phyloP scores from a whole-genome alignment of 2,113 vertebrate species.

The Trogon surrucura region DNA sequence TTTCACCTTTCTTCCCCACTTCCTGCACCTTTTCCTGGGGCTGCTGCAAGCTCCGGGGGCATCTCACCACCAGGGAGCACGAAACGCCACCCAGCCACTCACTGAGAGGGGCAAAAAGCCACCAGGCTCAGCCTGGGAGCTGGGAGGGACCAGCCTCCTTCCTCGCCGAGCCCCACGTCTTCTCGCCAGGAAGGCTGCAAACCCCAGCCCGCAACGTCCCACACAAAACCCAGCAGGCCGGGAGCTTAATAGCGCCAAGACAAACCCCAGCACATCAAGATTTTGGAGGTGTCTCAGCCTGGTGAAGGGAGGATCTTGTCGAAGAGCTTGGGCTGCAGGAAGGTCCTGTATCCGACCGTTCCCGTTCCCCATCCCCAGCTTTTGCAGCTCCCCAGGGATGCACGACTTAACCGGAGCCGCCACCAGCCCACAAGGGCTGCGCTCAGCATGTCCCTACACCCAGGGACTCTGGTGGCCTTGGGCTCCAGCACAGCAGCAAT shows the following conservation, averaged over 20 bases:
- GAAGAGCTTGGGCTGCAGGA: background rate
- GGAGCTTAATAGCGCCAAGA: background rate
- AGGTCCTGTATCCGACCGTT: background rate
- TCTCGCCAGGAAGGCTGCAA: background rate
- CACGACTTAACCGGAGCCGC: rapidly evolving
- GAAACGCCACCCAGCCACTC: background rate
- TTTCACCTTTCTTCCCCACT: background rate
- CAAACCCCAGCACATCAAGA: background rate
- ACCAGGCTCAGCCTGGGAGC: background rate
- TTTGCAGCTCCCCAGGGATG: background rate
- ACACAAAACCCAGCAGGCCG: background rate
- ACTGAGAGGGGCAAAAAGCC: background rate
- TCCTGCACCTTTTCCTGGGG: background rate
- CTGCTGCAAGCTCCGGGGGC: background rate
- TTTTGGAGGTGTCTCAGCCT: background rate
- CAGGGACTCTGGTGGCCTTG: rapidly evolving
- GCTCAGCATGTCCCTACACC: background rate
- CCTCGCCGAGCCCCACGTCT: rapidly evolving
- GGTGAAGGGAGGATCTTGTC: background rate
- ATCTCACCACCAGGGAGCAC: background rate
- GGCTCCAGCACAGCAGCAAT: background rate
- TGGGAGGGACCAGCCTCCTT: background rate
- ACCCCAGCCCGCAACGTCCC: rapidly evolving
- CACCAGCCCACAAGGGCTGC: too few relatives aligned
- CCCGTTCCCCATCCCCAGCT: background rate